Evolutionary conservation across 37 sponge, comb jelly and placozoan species (phyloP).

Genomic region (Spongia lamella): DNA sequence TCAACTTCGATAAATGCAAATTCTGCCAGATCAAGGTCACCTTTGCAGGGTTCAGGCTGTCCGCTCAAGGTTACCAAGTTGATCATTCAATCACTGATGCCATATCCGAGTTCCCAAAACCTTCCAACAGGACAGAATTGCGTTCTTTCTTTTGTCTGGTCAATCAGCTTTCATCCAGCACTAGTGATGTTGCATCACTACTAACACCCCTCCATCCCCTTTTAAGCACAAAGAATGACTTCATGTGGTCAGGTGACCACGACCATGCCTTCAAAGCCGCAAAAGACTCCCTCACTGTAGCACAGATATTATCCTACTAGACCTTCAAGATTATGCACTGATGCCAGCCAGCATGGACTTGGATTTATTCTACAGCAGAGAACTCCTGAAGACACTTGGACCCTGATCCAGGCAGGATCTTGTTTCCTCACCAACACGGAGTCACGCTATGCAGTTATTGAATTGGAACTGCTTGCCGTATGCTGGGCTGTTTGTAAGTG

Average conservation of each 20-base stretch:
- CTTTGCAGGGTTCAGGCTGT: constrained; percentile 17
- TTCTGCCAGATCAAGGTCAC: background rate
- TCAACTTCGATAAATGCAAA: too few relatives aligned
- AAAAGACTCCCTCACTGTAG: too few relatives aligned
- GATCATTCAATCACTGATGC: too few relatives aligned
- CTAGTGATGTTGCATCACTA: background rate
- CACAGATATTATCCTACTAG: constrained; percentile 10
- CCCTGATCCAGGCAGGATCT: background rate
- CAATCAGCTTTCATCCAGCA: constrained; percentile 19
- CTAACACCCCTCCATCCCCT: constrained; percentile 10
- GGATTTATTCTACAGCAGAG: background rate
- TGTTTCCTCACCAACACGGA: background rate
- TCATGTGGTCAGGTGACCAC: too few relatives aligned
- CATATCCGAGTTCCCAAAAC: too few relatives aligned
- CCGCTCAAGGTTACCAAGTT: background rate
- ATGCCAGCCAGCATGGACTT: too few relatives aligned
- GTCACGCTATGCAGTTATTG: constrained; percentile 1
- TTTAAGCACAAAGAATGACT: too few relatives aligned
- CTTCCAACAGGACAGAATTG: too few relatives aligned
- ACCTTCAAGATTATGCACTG: constrained; percentile 1
- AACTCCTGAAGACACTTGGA: background rate
- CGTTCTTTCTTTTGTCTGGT: constrained; percentile 24
- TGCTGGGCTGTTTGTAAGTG: constrained; percentile 15
- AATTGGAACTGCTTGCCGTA: constrained; percentile 2
- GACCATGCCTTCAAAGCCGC: too few relatives aligned